Conservation (phyloP, 2,888 invertebrate species). For the Malthinus flaveolus region DNA sequence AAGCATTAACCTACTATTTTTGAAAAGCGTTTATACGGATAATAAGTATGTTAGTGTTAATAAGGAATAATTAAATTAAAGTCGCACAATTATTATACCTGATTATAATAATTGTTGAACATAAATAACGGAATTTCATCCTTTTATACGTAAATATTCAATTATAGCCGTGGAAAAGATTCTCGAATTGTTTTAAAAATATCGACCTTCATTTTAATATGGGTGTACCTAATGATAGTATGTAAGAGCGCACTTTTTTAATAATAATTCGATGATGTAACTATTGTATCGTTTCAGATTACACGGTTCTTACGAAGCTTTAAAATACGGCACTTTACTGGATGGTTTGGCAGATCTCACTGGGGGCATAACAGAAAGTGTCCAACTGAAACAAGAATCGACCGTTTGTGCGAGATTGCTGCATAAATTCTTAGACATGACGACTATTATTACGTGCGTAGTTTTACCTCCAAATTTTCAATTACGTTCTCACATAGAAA, state of each 20-base stretch:
- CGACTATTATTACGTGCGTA: constrained; percentile 82
- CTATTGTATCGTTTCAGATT: constrained; percentile 61
- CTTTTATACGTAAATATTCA: too few relatives aligned
- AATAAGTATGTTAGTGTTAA: too few relatives aligned
- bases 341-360: constrained; percentile 88
- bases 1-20: too few relatives aligned
- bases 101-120: too few relatives aligned
- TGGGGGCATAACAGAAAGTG: constrained; percentile 85
- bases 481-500: constrained; percentile 56
- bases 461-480: constrained; percentile 60
- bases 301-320: constrained; percentile 90
- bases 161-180: too few relatives aligned
- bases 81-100: too few relatives aligned
- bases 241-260: not conserved
- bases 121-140: too few relatives aligned
- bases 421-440: constrained; percentile 74
- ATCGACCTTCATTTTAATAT: not conserved
- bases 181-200: too few relatives aligned
- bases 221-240: not conserved
- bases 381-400: constrained; percentile 71
- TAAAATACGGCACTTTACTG: constrained; percentile 87
- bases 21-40: too few relatives aligned
- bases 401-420: constrained; percentile 69
- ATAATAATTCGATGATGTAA: not conserved
- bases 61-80: too few relatives aligned